Evolutionary conservation across 2,113 vertebrate genomes (phyloP), one percentile per base, ranked within the genome.

Genomic region (Oryzias javanicus): DNA sequence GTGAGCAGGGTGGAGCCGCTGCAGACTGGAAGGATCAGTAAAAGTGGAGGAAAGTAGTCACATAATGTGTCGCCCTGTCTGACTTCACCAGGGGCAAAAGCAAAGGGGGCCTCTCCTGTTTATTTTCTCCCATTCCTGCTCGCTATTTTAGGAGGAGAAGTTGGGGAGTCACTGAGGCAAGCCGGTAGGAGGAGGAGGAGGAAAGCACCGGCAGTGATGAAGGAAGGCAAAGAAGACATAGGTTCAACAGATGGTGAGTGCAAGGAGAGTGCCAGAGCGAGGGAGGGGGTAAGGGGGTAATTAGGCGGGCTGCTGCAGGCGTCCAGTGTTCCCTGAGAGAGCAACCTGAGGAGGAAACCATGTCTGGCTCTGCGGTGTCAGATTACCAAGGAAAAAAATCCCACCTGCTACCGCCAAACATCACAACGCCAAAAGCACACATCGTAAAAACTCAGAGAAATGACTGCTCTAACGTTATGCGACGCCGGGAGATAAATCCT

Each of bases 231-330:
- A 35, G 78, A 81, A 78, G 84, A 88, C 82, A 88, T 81, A 77
- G 87, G 86, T 85, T 87, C 82, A 88, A 87, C 88, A 90, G 89
- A 89, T 90, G 88, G 86, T 72, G 80, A 69, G 66, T 63, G 80
- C 47, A 74, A 71, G 35, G 35, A 35, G 35, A 35, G 35, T 35
- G 35, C 35, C 35, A 35, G 35, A 35, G 70, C 57, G 50, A 6
- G 74, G 18, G 57, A 49, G 69, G 60, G 46, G 51, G 65, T 59
- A 54, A 55, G 62, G 7, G 70, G 59, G 74, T 75, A 78, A 79
- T 77, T 82, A 79, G 58, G 52, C 61, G 74, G 61, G 64, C 56
- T 25, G 58, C 77, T 72, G 62, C 57, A 75, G 60, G 62, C 74
- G 42, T 75, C 64, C 62, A 71, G 47, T 17, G 12, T 59, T 61